Base-by-base conservation (phyloP, 2,888 invertebrate species). In the Coenonympha arcania region DNA sequence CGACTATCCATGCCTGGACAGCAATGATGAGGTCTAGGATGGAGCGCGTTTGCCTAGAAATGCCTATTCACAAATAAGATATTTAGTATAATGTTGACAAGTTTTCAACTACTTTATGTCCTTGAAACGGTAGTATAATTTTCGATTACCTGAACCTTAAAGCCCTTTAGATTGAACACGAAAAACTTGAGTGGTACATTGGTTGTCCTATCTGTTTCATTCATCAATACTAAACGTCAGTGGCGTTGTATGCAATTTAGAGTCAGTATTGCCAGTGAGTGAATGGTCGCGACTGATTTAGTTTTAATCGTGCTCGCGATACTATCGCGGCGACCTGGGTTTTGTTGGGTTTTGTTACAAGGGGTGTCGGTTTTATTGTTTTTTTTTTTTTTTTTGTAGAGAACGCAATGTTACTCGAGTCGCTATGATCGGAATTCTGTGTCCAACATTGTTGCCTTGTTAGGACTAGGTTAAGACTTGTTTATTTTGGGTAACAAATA, bases 341-440 rank as follows among this genome's bases (percentile, higher is more conserved):
- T 79, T 73, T 76, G 81, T 82, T 73, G 79, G 73, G 76, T 79
- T 79, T 73, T 76, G 81, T 82, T 82, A 79, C 79, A 61, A 58
- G 62, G 61, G 47, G 46, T 47, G 65, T 68, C 67, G 62, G 64
- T 24, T 65, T 70, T 65, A 66, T 70, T 66, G 63, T 62, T 66
- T 64, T 57, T 60, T 58, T 24, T 19, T 41, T 49, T 50, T 54
- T 53, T 39, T 39, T 36, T 28, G 13, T 22, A 6, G 6, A 33
- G 39, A 16, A 41, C 30, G n/a, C 43, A 31, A 31, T 43, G 43
- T 43, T 31, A 43, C 43, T 31, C 9, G 43, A 43, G 19, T n/a
- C 31, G 43, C 31, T 31, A 20, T 33, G 31, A 43, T 31, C 31
- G 43, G 43, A 43, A 43, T 43, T 20, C 31, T 9, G 43, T 41